These are phyloP conservation scores for Meda fulgida DNA, from an alignment of 2,797 vertebrate species.

Conservation along the genomic window DNA sequence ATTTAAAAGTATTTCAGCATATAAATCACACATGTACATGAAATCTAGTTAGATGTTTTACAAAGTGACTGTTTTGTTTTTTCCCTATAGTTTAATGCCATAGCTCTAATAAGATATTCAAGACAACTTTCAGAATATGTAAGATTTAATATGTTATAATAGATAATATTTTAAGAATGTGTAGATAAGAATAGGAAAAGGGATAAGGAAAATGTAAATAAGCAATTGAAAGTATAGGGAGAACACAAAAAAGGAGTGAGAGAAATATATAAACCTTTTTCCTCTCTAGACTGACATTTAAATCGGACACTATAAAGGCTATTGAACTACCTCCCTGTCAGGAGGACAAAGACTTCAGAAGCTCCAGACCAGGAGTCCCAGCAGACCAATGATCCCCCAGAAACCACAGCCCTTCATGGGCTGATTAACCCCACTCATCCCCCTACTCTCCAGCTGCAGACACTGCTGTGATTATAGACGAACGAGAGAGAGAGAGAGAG, in stretches of 20 bases:
- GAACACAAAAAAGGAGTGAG: too few relatives aligned
- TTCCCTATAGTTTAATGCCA: not conserved
- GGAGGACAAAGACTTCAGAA: slow-evolving; percentile 47
- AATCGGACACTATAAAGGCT: slow-evolving; percentile 43
- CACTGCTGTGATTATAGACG: not conserved
- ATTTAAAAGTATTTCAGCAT: not conserved
- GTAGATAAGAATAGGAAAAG: not conserved
- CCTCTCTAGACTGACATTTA: slow-evolving; percentile 30
- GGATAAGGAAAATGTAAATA: not conserved
- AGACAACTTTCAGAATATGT: not conserved
- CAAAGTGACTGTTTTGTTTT: too few relatives aligned
- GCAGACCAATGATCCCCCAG: slow-evolving; percentile 39
- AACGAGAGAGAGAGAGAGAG: not conserved
- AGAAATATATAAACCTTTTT: slow-evolving; percentile 11
- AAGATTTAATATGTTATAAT: not conserved
- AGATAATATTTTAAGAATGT: not conserved
- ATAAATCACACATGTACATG: not conserved
- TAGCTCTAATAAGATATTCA: not conserved
- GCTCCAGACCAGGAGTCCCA: slow-evolving; percentile 28
- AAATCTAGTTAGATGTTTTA: too few relatives aligned
- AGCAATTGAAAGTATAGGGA: not conserved
- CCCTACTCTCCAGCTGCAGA: slow-evolving; percentile 32
- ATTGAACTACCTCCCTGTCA: slow-evolving; percentile 37
- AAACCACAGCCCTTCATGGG: slow-evolving; percentile 34
- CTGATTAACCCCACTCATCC: slow-evolving; percentile 52